Base-by-base conservation (phyloP, 1,140 invertebrate genomes). In the Tetranychus urticae region DNA sequence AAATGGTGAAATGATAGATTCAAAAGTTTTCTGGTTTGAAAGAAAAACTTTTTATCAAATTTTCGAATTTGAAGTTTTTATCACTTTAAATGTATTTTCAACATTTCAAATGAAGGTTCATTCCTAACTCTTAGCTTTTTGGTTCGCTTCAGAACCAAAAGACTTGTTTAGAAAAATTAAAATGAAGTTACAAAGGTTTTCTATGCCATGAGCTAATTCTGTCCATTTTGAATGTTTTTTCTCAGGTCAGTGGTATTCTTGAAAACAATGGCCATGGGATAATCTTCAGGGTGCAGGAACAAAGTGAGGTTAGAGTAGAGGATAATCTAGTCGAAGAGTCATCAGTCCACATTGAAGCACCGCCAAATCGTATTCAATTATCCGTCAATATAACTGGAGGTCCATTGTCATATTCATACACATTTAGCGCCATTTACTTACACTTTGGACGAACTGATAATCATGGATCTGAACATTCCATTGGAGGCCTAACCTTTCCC, bases 181-280 rank as follows among this genome's bases (percentile, higher is more conserved):
- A 23, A 23, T 0, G 0, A 23, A 23, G 23, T 23, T 23, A 0
- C 23, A 23, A 23, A 23, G 23, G 23, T 23, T 23, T 23, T 23
- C 23, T 0, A 23, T 23, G 23, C 0, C 23, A 23, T 23, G 23
- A 23, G 0, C 23, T 23, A 84, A 90, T 65, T 85, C 88, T 61
- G 85, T 57, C 31, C 14, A 37, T 57, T 57, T 10, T 10, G 8
- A 23, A 13, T 33, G 12, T 33, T 58, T 45, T 31, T 45, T 31
- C n/a, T 3, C 39, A 58, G 57, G 42, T 58, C 7, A 84, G 82
- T 65, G 90, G 88, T 1, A 73, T 82, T 31, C 81, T 97, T 48
- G 80, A 80, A 65, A 96, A 96, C 72, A 94, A 88, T 0, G 90
- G 90, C 0, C 89, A 94, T 71, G 86, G 88, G 60, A 85, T 96